phyloP scores from a whole-genome alignment of 2,888 invertebrate species.

The Philaethria dido region DNA sequence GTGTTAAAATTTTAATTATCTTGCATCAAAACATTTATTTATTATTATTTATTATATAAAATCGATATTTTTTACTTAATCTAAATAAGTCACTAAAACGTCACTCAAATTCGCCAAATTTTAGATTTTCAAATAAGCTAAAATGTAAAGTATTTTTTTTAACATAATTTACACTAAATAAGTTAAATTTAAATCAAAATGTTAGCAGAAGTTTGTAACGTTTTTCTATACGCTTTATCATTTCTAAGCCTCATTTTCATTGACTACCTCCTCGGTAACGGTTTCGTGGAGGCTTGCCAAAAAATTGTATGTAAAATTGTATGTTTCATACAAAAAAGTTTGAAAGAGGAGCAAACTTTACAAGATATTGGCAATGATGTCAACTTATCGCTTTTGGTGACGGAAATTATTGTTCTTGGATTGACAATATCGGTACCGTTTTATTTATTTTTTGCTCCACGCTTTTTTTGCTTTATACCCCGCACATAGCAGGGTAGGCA shows the following conservation, averaged over 20 bases:
- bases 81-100: neutral
- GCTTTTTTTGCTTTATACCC: neutral
- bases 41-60: neutral
- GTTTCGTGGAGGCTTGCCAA: slow-evolving; percentile 58
- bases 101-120: neutral
- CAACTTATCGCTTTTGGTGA: slow-evolving; percentile 55
- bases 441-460: neutral
- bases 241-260: slow-evolving; percentile 59
- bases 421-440: slow-evolving; percentile 57
- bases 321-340: slow-evolving; percentile 57
- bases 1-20: too few species aligned
- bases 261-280: slow-evolving; percentile 66
- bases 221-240: slow-evolving; percentile 51
- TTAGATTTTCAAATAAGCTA: neutral
- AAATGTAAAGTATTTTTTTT: neutral
- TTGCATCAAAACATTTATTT: too few species aligned
- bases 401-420: slow-evolving; percentile 59
- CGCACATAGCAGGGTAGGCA: too few species aligned
- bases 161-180: neutral
- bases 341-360: slow-evolving; percentile 57
- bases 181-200: slow-evolving; percentile 41
- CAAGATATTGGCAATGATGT: slow-evolving; percentile 48
- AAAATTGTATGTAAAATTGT: slow-evolving; percentile 55
- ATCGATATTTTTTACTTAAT: neutral
- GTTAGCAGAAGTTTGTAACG: slow-evolving; percentile 50